Conservation (phyloP, 2,113 vertebrate species). For the Daboia siamensis region DNA sequence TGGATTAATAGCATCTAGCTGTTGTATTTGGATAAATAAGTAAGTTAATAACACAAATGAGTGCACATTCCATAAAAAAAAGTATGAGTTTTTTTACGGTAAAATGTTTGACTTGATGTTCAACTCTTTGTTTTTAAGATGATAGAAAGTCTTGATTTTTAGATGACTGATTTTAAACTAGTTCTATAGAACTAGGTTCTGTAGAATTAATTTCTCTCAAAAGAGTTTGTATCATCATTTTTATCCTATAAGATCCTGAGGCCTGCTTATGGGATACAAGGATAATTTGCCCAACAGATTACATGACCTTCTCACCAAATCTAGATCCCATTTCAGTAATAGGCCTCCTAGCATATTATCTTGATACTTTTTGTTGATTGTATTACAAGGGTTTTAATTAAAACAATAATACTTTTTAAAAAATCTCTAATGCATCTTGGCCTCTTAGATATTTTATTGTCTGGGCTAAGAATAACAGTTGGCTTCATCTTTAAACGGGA, state of each 20-base stretch:
- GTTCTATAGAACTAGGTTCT: background rate
- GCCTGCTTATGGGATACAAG: background rate
- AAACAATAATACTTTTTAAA: background rate
- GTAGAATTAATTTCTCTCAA: background rate
- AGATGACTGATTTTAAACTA: background rate
- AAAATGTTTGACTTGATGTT: background rate
- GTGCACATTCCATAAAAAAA: background rate
- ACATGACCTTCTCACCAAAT: background rate
- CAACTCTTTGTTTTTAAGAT: background rate
- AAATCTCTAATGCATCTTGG: background rate
- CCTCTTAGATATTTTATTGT: background rate
- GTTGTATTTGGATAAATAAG: background rate
- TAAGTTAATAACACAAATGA: too few relatives aligned
- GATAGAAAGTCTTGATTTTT: background rate
- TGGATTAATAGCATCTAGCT: background rate
- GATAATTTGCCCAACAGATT: background rate
- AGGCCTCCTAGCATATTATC: background rate
- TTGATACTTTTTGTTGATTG: background rate
- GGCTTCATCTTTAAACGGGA: background rate
- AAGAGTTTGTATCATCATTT: background rate
- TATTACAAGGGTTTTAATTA: background rate
- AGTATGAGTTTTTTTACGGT: background rate
- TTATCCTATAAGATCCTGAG: background rate
- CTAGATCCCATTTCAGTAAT: background rate
- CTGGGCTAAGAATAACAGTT: background rate